Percentiles rank a stretch among this genome's conserved stretches.
phyloP scores from a whole-genome alignment of 2,113 vertebrate genomes.

The Epinephelus moara region DNA sequence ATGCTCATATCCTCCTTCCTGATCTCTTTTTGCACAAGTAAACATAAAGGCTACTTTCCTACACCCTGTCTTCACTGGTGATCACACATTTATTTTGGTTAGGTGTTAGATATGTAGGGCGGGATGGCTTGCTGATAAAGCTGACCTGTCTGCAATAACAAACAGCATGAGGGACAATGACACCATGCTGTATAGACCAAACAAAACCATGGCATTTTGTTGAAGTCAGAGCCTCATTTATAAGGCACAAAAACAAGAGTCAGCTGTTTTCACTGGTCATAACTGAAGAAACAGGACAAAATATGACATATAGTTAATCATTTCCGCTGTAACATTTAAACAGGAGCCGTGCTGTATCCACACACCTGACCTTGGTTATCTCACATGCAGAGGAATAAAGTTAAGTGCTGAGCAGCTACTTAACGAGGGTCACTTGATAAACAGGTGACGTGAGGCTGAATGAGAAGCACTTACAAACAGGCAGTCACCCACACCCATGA shows the following conservation, averaged over 20 bases:
- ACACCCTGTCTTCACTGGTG: neutral
- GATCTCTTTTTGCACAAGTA: neutral
- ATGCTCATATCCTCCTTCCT: neutral
- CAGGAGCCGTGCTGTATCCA: neutral
- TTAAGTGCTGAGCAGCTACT: neutral
- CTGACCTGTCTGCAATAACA: conserved; percentile 3
- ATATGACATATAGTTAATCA: conserved; percentile 10
- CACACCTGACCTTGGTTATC: conserved; percentile 18
- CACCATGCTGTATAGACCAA: conserved; percentile 11
- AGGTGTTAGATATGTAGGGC: neutral
- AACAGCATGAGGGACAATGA: conserved; percentile 24
- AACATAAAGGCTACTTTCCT: neutral
- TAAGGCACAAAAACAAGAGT: neutral
- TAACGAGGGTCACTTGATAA: conserved; percentile 47
- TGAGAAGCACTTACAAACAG: neutral
- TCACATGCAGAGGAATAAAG: neutral
- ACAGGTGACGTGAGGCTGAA: conserved; percentile 58
- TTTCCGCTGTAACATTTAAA: conserved; percentile 5
- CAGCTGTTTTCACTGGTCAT: neutral
- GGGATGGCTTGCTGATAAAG: neutral
- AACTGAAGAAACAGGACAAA: accelerated
- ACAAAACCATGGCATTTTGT: neutral
- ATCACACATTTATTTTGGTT: neutral
- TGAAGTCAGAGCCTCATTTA: neutral
- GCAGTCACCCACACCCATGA: conserved; percentile 47